Evolutionary conservation across 1,140 invertebrate genomes (phyloP).

Genomic region (Drosophila nikananu): DNA sequence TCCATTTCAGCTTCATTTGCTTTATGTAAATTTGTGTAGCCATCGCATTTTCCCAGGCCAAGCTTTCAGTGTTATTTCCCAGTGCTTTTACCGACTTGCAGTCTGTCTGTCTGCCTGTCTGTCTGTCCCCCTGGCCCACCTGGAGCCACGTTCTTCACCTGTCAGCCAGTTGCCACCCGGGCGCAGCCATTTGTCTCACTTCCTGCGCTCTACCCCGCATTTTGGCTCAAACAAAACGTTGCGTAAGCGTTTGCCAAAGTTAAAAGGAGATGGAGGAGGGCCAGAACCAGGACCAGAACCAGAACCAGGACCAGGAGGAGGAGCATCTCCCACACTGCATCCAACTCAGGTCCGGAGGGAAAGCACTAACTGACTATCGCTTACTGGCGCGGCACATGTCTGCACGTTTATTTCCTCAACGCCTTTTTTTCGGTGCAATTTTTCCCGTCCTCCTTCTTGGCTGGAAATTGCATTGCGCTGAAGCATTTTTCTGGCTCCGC

Average conservation of each 20-base stretch:
- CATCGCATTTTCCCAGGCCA: not conserved
- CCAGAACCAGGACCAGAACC: too few relatives aligned
- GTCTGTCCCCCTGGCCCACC: not conserved
- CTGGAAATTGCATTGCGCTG: constrained; percentile 62
- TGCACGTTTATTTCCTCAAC: constrained; percentile 60
- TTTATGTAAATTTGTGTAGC: constrained; percentile 70
- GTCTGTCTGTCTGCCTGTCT: not conserved
- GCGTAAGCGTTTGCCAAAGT: constrained; percentile 77
- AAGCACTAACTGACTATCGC: constrained; percentile 68
- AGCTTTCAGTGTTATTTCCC: constrained; percentile 69
- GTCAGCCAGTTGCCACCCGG: constrained; percentile 65
- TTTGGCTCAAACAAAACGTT: constrained; percentile 68
- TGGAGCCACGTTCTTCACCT: constrained; percentile 52
- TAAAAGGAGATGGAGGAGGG: constrained; percentile 23
- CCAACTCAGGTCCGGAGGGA: constrained; percentile 6
- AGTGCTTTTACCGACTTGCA: constrained; percentile 65
- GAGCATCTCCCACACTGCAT: constrained; percentile 8
- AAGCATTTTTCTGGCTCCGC: constrained; percentile 26
- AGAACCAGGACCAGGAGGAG: not conserved
- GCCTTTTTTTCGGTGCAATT: constrained; percentile 14
- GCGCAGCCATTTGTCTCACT: constrained; percentile 47
- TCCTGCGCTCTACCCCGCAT: not conserved
- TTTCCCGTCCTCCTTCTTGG: constrained; percentile 17
- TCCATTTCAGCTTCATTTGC: constrained; percentile 78
- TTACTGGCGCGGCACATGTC: constrained; percentile 71